Evolutionary conservation across 2,113 vertebrate genomes (phyloP).

Genomic region (Chlamydotis undulata): DNA sequence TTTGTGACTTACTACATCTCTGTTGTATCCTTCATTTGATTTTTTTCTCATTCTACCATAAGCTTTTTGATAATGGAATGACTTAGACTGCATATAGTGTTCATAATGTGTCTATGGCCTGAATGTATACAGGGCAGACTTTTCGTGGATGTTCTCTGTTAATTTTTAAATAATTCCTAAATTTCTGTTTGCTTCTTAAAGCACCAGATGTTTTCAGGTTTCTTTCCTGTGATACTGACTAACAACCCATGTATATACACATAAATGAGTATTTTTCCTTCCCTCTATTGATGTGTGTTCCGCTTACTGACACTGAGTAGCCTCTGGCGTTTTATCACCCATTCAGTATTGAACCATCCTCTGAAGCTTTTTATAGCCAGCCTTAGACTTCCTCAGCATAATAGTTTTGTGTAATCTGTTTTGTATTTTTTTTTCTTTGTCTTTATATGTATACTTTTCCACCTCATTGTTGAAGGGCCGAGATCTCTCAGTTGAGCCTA

Average conservation of each 20-base stretch:
- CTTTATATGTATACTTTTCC: background rate
- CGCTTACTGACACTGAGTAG: background rate
- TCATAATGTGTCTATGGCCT: background rate
- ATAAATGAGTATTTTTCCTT: background rate
- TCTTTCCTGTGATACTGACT: background rate
- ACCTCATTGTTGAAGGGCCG: background rate
- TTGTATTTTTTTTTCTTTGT: background rate
- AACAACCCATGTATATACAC: background rate
- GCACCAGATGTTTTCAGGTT: background rate
- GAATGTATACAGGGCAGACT: background rate
- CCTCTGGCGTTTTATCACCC: conserved; percentile 28
- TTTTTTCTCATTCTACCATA: background rate
- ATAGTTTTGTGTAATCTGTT: background rate
- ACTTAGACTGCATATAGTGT: background rate
- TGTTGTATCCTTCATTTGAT: background rate
- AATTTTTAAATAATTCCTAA: background rate
- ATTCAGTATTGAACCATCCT: conserved; percentile 2
- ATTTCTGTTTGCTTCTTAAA: background rate
- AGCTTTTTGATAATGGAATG: background rate
- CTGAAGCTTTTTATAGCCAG: conserved; percentile 9
- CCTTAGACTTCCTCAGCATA: background rate
- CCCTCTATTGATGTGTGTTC: background rate
- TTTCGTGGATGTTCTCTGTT: background rate
- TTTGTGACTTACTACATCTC: background rate
- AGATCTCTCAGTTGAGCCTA: background rate